These are phyloP conservation scores for Heliconius himera DNA, from an alignment of 1,140 invertebrate genomes.

Conservation along the genomic window DNA sequence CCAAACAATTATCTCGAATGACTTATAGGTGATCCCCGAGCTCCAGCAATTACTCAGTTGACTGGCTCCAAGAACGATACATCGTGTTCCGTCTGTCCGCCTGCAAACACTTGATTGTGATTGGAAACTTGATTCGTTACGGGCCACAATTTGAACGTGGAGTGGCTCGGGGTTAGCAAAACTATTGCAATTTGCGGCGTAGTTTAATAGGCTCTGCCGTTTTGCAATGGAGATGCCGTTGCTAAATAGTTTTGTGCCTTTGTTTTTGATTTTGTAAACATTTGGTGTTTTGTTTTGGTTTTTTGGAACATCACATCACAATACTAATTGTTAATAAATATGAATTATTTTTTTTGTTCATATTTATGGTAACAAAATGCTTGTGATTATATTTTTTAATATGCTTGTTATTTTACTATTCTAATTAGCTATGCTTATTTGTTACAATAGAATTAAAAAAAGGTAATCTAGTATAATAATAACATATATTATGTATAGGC, in stretches of 20 bases:
- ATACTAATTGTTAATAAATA: no score
- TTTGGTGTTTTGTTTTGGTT: not conserved
- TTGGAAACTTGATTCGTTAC: slow-evolving; percentile 49
- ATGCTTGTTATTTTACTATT: no score
- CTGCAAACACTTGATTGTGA: slow-evolving; percentile 39
- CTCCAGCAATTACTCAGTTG: slow-evolving; percentile 42
- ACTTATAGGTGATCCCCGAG: slow-evolving; percentile 18
- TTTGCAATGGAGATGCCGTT: slow-evolving; percentile 3
- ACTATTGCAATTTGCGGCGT: slow-evolving; percentile 12
- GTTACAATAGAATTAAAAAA: no score
- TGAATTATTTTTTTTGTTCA: no score
- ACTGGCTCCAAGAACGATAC: slow-evolving; percentile 41
- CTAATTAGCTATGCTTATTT: no score
- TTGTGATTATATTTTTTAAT: no score
- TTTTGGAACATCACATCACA: not conserved
- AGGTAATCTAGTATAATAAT: no score
- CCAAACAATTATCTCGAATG: not conserved
- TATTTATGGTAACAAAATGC: no score
- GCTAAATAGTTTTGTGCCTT: not conserved
- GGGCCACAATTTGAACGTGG: slow-evolving; percentile 31
- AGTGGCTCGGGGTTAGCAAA: slow-evolving; percentile 1
- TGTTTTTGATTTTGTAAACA: not conserved
- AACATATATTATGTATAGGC: no score
- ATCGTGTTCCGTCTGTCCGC: slow-evolving; percentile 27
- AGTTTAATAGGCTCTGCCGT: slow-evolving; percentile 10